Evolutionary conservation across 2,797 vertebrate genomes (phyloP).

Genomic region (Chromis chromis): DNA sequence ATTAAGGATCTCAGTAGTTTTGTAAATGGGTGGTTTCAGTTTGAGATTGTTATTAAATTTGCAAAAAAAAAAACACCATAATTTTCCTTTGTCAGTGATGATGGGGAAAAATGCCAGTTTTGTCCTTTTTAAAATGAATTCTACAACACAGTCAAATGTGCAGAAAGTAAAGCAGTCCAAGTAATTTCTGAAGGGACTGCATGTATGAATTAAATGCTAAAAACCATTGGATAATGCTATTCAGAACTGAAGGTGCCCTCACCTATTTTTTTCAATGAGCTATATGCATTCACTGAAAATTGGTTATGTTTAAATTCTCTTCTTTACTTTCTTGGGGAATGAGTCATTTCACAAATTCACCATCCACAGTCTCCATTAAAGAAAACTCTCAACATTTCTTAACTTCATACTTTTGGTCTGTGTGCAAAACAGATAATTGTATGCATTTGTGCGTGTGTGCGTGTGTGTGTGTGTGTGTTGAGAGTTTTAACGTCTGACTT

Average conservation of each 20-base stretch:
- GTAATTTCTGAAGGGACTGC: too few relatives aligned
- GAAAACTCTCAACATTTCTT: background rate
- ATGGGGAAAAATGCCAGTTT: too few relatives aligned
- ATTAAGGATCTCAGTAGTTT: too few relatives aligned
- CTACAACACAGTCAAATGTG: too few relatives aligned
- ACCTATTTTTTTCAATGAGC: too few relatives aligned
- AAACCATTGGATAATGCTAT: background rate
- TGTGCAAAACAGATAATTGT: background rate
- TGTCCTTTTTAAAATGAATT: too few relatives aligned
- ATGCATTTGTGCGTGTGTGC: background rate
- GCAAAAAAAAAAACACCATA: too few relatives aligned
- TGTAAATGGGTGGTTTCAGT: too few relatives aligned
- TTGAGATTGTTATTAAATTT: too few relatives aligned
- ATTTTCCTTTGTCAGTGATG: too few relatives aligned
- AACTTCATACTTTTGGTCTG: background rate
- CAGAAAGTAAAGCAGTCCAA: too few relatives aligned
- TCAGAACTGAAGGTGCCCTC: background rate
- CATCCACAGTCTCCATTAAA: background rate
- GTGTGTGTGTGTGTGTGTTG: background rate
- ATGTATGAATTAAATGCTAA: too few relatives aligned
- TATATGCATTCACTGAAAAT: background rate
- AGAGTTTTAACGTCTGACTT: slow-evolving; percentile 5
- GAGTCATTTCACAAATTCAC: background rate
- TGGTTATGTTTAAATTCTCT: background rate
- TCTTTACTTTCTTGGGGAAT: background rate